phyloP scores from a whole-genome alignment of 2,797 vertebrate genomes.

The Typhlichthys eigenmanni region DNA sequence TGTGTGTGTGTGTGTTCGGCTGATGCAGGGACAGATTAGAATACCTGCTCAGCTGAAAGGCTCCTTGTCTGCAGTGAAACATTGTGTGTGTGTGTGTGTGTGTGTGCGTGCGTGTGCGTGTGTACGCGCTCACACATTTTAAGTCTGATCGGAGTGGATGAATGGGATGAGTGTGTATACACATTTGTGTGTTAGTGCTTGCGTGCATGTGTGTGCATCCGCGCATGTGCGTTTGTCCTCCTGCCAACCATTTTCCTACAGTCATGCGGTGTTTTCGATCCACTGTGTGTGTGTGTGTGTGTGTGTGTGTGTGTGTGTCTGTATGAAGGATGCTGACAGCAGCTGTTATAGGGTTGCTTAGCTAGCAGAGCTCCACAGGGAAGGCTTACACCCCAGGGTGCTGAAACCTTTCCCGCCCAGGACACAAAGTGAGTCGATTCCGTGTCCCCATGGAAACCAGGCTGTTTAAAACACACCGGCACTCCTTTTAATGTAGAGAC shows the following conservation, averaged over 20 bases:
- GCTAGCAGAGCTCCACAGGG: constrained; percentile 20
- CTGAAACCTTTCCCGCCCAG: neutral
- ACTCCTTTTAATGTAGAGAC: too few relatives aligned
- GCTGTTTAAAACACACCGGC: too few relatives aligned
- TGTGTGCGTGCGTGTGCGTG: constrained; percentile 18
- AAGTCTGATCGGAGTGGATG: neutral
- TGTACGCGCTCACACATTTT: neutral
- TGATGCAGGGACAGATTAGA: constrained; percentile 46
- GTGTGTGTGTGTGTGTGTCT: constrained; percentile 3
- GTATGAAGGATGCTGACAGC: constrained; percentile 27
- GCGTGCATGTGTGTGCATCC: neutral
- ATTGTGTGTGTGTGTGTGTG: constrained; percentile 36
- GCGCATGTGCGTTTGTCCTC: too few relatives aligned
- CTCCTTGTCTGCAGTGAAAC: constrained; percentile 57
- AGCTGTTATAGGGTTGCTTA: constrained; percentile 10
- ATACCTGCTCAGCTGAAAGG: constrained; percentile 56
- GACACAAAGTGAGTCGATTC: too few relatives aligned
- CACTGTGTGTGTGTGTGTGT: constrained; percentile 4
- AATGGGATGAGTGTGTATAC: neutral
- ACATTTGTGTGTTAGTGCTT: neutral
- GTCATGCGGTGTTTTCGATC: too few relatives aligned
- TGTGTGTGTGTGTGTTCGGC: constrained; percentile 3
- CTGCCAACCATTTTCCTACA: too few relatives aligned
- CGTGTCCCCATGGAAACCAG: too few relatives aligned
- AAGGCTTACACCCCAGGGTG: neutral